Evolutionary conservation across 2,797 vertebrate species (phyloP), one percentile per base, ranked within the genome.

Genomic region (Neoniphon sammara): DNA sequence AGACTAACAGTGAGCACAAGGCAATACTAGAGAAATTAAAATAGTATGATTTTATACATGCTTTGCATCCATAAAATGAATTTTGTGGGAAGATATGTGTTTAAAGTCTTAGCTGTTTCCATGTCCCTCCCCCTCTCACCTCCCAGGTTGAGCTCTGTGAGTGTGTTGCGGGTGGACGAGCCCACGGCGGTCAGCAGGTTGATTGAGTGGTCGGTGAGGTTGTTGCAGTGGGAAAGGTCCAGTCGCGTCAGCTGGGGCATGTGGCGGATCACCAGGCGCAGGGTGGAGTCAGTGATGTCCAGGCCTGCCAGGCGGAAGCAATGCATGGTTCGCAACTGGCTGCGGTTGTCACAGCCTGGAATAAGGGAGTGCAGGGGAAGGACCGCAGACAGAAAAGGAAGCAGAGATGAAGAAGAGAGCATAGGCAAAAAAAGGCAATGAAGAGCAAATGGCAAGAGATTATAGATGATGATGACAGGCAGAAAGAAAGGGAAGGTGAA

Each of bases 131-230:
- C 10, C 12, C 17, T 17, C 92, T 75, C 75, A 97, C 98, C 98
- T 94, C 95, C 96, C 81, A 99, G 95, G 87, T 97, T 97, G 94
- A 99, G 95, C 85, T 99, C 96, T 9, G 96, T 89, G 79, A 99
- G 96, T 12, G 96, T 98, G 89, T 97, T 97, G 76, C 97, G 95
- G 0, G 98, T 99, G 91, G 96, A 98, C 8, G 97, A 98, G 84
- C 97, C 98, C 68, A 98, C 97, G 4, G 98, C 97, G 0, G 97
- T 98, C 82, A 99, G 96, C 77, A 99, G 94, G 90, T 99, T 97
- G 88, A 97, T 92, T 60, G 97, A 98, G 92, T 97, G 94, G 90
- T 99, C 97, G 0, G 96, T 96, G 88, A 99, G 92, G 87, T 95
- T 94, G 88, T 94, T 95, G 94, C 98, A 99, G 93, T 97, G 96